Evolutionary conservation across 2,113 vertebrate species (phyloP).

Genomic region (Hemichromis elongatus): DNA sequence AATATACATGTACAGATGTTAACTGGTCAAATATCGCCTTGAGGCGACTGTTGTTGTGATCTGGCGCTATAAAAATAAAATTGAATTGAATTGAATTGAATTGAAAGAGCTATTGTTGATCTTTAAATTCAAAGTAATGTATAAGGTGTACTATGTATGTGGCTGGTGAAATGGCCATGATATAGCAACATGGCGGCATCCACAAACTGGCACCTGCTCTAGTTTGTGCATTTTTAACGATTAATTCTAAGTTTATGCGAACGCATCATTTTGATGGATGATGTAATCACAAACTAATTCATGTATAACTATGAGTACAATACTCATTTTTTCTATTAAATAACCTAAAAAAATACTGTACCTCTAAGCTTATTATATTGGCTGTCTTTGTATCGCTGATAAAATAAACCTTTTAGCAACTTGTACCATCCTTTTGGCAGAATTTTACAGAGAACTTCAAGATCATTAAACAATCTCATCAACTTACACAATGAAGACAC

Average conservation of each 20-base stretch:
- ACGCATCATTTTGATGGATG: not conserved
- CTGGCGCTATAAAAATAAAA: no score
- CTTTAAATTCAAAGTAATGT: not conserved
- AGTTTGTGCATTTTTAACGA: not conserved
- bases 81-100: no score
- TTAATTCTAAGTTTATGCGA: not conserved
- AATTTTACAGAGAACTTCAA: constrained; percentile 1
- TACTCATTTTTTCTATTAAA: not conserved
- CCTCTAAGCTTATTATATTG: not conserved
- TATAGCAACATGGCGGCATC: not conserved
- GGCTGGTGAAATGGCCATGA: not conserved
- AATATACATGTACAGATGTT: not conserved
- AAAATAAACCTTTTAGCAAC: not conserved
- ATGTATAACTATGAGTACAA: not conserved
- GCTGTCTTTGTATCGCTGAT: not conserved
- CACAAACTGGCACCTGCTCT: not conserved
- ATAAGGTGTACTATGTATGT: not conserved
- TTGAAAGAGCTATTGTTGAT: not conserved
- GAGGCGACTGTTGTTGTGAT: no score
- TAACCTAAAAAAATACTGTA: not conserved
- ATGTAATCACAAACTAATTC: not conserved
- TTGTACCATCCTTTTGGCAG: not conserved
- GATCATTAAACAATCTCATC: constrained; percentile 27
- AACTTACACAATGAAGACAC: constrained; percentile 26
- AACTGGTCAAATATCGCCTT: not conserved